These are phyloP conservation scores for Allacma fusca DNA, from an alignment of 2,888 invertebrate genomes.

Conservation along the genomic window DNA sequence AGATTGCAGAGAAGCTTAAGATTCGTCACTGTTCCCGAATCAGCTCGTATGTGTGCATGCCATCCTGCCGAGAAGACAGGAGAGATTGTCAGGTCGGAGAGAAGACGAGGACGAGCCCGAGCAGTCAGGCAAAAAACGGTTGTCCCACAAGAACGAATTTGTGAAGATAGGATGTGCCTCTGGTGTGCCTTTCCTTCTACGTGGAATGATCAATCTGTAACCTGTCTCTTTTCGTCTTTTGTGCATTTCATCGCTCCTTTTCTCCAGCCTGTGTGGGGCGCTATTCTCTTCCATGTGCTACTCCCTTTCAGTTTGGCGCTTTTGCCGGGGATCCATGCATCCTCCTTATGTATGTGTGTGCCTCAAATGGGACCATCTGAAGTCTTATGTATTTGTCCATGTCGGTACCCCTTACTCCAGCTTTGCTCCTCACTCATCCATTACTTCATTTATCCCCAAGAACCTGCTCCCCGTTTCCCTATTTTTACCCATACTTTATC, in stretches of 20 bases:
- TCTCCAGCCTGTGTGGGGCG: not conserved
- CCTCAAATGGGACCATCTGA: not conserved
- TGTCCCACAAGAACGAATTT: conserved; percentile 39
- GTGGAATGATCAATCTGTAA: conserved; percentile 53
- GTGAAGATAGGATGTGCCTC: conserved; percentile 44
- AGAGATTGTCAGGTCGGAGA: not conserved
- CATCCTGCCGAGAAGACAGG: not conserved
- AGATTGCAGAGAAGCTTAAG: conserved; percentile 6
- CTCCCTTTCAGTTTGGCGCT: conserved; percentile 35
- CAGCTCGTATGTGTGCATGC: not conserved
- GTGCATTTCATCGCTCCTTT: conserved; percentile 36
- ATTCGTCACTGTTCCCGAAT: not conserved
- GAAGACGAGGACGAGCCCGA: not conserved
- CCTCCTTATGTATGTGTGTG: not conserved
- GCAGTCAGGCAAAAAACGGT: conserved; percentile 32
- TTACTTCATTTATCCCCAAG: conserved; percentile 31
- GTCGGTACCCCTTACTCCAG: not conserved
- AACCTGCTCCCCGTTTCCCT: conserved; percentile 22
- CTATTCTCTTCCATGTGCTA: conserved; percentile 9
- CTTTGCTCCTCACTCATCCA: conserved; percentile 43
- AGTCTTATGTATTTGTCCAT: not conserved
- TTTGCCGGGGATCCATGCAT: no score
- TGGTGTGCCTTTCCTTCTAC: conserved; percentile 30
- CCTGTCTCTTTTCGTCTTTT: conserved; percentile 44
- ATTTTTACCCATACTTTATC: conserved; percentile 23